phyloP scores from a whole-genome alignment of 2,888 invertebrate genomes.

The Catocala sponsa region DNA sequence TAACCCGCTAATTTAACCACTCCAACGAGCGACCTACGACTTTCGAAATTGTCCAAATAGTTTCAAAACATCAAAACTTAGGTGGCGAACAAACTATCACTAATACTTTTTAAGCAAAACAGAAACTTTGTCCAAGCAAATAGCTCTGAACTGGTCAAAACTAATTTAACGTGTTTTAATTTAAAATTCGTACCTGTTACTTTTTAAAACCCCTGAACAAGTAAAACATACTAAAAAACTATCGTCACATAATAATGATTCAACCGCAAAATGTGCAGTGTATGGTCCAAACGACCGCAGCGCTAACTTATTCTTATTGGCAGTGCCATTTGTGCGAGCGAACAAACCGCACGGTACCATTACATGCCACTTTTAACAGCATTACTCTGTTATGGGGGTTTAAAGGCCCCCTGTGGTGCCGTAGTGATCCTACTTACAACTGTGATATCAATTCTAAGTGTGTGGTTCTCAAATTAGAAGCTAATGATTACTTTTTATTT shows the following conservation, averaged over 20 bases:
- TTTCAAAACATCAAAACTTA: no score
- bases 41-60: no score
- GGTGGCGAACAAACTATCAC: no score
- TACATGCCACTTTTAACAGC: constrained; percentile 41
- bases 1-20: no score
- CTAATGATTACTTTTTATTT: no score
- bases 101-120: no score
- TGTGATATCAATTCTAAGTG: constrained; percentile 34
- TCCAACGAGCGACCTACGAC: no score
- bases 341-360: constrained; percentile 41
- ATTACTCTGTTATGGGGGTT: constrained; percentile 40
- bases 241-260: constrained; percentile 4
- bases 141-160: no score
- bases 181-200: no score
- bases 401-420: constrained; percentile 31
- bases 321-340: constrained; percentile 29
- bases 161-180: no score
- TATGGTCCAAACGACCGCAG: constrained; percentile 39
- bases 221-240: background rate
- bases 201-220: no score
- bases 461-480: constrained; percentile 25
- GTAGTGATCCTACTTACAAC: constrained; percentile 30
- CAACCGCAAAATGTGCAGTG: constrained; percentile 29
- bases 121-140: no score
- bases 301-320: constrained; percentile 42